phyloP scores from a whole-genome alignment of 2,888 invertebrate species.

The Punctoribates punctum region DNA sequence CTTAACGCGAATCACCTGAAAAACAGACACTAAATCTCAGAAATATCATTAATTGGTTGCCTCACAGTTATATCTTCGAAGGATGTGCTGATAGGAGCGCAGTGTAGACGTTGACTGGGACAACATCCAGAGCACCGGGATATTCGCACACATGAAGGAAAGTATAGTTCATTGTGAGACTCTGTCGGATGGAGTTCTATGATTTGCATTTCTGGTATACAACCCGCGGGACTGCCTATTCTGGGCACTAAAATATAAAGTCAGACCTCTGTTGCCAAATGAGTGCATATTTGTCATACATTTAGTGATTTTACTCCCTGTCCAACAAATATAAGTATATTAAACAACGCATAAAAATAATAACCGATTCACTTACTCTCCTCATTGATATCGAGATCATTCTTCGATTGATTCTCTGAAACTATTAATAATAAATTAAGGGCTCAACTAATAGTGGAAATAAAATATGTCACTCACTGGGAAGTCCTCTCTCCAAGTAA shows the following conservation, averaged over 20 bases:
- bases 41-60: background rate
- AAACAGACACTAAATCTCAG: background rate
- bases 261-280: background rate
- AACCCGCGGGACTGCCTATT: constrained; percentile 48
- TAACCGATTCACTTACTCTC: background rate
- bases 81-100: constrained; percentile 44
- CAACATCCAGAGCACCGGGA: constrained; percentile 47
- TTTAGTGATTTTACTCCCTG: constrained; percentile 22
- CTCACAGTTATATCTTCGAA: constrained; percentile 45
- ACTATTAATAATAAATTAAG: background rate
- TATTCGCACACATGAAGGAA: constrained; percentile 47
- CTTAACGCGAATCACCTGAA: constrained; percentile 41
- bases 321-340: background rate
- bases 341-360: background rate
- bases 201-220: constrained; percentile 49
- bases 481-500: constrained; percentile 4
- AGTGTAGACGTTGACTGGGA: constrained; percentile 45
- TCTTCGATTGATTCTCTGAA: background rate
- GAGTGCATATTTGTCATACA: background rate
- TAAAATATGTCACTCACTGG: background rate
- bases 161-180: constrained; percentile 52
- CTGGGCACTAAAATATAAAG: constrained; percentile 13
- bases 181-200: constrained; percentile 47
- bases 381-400: background rate
- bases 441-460: background rate